A percentile compares a stretch with the other conserved stretches of the same genome.
Conservation (phyloP, 1,140 invertebrate genomes). For the Ditylenchus dipsaci region DNA sequence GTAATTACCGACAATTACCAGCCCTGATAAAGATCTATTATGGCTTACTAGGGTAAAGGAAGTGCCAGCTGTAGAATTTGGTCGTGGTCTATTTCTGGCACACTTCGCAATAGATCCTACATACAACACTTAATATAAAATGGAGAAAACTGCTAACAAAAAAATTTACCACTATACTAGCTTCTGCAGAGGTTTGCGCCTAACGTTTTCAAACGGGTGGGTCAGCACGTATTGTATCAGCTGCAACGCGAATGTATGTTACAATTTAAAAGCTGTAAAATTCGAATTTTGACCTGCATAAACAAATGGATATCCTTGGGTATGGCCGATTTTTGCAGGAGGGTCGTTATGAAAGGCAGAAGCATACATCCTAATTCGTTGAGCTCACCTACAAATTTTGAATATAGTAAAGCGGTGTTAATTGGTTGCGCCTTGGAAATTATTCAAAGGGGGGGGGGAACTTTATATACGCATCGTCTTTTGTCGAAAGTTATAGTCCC, state of each 20-base stretch:
- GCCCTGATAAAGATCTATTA: no score
- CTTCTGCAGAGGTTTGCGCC: slow-evolving; percentile 20
- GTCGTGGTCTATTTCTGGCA: slow-evolving; percentile 25
- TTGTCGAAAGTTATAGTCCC: no score
- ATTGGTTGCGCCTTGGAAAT: no score
- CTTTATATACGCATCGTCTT: no score
- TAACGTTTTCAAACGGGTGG: slow-evolving; percentile 1
- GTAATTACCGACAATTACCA: no score
- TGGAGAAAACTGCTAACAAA: not conserved
- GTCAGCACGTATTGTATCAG: slow-evolving; percentile 6
- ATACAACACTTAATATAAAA: no score
- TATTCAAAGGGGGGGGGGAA: no score
- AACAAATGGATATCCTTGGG: slow-evolving; percentile 20
- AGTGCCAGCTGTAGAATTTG: slow-evolving; percentile 26
- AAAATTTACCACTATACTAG: slow-evolving; percentile 3
- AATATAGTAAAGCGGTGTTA: no score
- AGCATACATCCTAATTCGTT: slow-evolving; percentile 30
- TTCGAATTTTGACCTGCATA: slow-evolving; percentile 9
- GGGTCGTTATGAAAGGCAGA: slow-evolving; percentile 25
- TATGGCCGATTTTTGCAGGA: slow-evolving; percentile 32
- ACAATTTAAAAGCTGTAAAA: slow-evolving; percentile 5
- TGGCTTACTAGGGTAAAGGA: slow-evolving; percentile 32
- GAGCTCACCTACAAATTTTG: not conserved
- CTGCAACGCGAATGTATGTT: not conserved
- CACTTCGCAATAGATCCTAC: slow-evolving; percentile 23